A percentile compares a stretch with the other conserved stretches of the same genome.
These are phyloP conservation scores for Nephila pilipes DNA, from an alignment of 1,140 invertebrate genomes.

Conservation along the genomic window DNA sequence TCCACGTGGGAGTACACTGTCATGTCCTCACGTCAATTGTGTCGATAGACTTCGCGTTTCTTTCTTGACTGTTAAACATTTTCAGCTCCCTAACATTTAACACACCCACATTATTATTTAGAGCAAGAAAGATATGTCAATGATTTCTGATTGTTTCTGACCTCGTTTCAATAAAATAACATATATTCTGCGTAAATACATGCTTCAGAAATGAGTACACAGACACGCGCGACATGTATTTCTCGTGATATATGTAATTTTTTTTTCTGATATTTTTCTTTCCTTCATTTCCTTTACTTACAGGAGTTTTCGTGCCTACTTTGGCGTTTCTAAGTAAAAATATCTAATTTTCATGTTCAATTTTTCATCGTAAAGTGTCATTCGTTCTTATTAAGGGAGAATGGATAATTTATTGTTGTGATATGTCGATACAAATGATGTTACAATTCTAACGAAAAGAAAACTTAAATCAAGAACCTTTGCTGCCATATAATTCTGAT, in stretches of 20 bases:
- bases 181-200: neutral
- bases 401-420: no score
- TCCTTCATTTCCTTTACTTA: slow-evolving; percentile 8
- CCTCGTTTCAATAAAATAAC: slow-evolving; percentile 48
- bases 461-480: no score
- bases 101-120: slow-evolving; percentile 37
- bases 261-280: neutral
- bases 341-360: neutral
- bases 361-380: no score
- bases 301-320: neutral
- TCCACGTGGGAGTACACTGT: slow-evolving; percentile 18
- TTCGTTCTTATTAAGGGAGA: no score
- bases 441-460: no score
- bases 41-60: slow-evolving; percentile 23
- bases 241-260: neutral
- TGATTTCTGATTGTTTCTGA: slow-evolving; percentile 51
- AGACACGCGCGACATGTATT: neutral
- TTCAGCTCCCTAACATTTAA: slow-evolving; percentile 4
- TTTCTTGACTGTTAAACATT: slow-evolving; percentile 4
- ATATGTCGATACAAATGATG: no score
- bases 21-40: slow-evolving; percentile 55
- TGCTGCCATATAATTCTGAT: no score
- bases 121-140: slow-evolving; percentile 20
- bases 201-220: neutral
- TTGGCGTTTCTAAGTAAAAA: neutral